A percentile compares a stretch with the other conserved stretches of the same genome.
Conservation (phyloP, 1,140 invertebrate genomes). For the Leptestheria dahalacensis region DNA sequence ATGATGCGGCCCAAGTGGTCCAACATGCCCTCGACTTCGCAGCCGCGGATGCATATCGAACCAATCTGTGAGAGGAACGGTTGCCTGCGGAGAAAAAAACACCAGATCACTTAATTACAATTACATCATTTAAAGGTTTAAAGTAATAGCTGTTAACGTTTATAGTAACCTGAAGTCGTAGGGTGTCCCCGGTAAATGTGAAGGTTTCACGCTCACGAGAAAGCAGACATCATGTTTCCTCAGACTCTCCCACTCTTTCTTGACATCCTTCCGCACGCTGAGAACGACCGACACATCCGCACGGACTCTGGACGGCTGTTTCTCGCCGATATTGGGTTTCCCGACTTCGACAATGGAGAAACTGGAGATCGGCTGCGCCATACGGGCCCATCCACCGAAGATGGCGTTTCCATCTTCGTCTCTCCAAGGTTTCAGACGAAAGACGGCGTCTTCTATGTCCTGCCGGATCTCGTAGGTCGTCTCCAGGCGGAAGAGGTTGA, state of each 20-base stretch:
- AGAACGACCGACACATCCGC: constrained; percentile 89
- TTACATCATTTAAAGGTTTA: too few species aligned
- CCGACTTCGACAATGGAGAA: constrained; percentile 92
- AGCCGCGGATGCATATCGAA: constrained; percentile 80
- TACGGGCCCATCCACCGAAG: constrained; percentile 95
- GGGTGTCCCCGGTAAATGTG: constrained; percentile 52
- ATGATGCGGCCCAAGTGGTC: constrained; percentile 89
- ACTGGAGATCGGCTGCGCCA: constrained; percentile 86
- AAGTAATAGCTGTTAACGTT: too few species aligned
- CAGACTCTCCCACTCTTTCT: constrained; percentile 91
- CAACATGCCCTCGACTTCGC: constrained; percentile 98
- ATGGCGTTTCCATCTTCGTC: constrained; percentile 70
- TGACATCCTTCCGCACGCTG: constrained; percentile 75
- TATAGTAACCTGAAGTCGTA: constrained; percentile 11
- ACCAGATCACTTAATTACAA: too few species aligned
- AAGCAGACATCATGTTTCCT: constrained; percentile 97
- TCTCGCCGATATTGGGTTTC: constrained; percentile 80
- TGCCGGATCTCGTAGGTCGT: constrained; percentile 98
- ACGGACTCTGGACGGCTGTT: constrained; percentile 79
- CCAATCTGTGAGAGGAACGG: constrained; percentile 84
- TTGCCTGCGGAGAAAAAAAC: constrained; percentile 38
- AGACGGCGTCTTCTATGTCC: constrained; percentile 93
- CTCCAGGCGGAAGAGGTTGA: constrained; percentile 92
- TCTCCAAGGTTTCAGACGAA: constrained; percentile 84
- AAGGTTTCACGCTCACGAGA: constrained; percentile 75